A percentile compares a stretch with the other conserved stretches of the same genome.
Evolutionary conservation across 2,797 vertebrate genomes (phyloP).

Genomic region (Limosa lapponica): DNA sequence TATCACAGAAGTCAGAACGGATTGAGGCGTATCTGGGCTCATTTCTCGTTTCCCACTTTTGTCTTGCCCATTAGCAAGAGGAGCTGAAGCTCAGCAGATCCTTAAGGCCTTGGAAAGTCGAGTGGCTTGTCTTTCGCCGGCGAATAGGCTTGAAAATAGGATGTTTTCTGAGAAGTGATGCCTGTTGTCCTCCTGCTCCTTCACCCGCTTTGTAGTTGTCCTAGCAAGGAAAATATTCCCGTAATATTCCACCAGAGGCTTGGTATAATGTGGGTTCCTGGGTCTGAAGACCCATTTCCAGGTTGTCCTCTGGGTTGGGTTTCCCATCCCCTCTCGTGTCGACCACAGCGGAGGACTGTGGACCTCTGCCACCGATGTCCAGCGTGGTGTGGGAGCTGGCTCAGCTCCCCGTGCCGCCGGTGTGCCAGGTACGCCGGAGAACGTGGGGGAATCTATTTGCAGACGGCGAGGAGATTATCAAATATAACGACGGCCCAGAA

Average conservation of each 20-base stretch:
- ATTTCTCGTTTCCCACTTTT: neutral
- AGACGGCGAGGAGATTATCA: neutral
- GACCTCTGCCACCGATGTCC: fast-evolving
- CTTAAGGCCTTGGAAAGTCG: neutral
- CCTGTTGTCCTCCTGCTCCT: neutral
- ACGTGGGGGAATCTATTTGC: neutral
- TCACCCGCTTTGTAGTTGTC: neutral
- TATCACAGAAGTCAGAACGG: neutral
- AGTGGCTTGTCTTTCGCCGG: neutral
- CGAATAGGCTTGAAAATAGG: neutral
- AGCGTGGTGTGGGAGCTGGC: neutral
- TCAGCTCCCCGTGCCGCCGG: fast-evolving
- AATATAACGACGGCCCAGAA: neutral
- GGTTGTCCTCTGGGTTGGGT: neutral
- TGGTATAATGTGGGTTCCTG: neutral
- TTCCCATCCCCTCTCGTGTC: fast-evolving
- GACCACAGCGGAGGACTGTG: fast-evolving
- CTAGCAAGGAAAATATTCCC: neutral
- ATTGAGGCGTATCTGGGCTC: neutral
- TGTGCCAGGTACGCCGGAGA: neutral
- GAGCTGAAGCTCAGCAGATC: neutral
- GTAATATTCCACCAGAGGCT: neutral
- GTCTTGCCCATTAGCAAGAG: neutral
- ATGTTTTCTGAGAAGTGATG: neutral
- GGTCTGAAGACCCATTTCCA: neutral